Conservation (phyloP, 2,888 invertebrate genomes). For the Synanthedon tipuliformis region DNA sequence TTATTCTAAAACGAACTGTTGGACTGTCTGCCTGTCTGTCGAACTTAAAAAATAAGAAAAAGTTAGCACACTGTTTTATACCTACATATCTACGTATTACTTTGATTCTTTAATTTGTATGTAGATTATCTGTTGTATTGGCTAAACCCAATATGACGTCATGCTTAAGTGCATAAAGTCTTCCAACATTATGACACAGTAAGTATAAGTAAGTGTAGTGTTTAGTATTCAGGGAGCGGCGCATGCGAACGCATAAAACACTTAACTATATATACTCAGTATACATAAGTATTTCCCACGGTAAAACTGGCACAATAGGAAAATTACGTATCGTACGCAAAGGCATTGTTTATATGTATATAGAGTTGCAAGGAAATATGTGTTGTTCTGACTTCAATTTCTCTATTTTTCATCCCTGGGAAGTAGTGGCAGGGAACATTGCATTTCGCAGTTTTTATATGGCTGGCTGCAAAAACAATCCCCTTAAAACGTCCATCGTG, state of each 20-base stretch:
- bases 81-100: too few relatives aligned
- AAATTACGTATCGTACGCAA: conserved; percentile 33
- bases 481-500: too few relatives aligned
- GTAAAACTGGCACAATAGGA: conserved; percentile 38
- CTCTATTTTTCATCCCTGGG: neutral
- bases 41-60: too few relatives aligned
- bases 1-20: too few relatives aligned
- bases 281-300: conserved; percentile 6
- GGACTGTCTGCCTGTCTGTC: too few relatives aligned
- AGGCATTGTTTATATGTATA: conserved; percentile 10
- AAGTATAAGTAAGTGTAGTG: neutral
- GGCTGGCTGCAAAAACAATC: too few relatives aligned
- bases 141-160: too few relatives aligned
- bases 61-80: too few relatives aligned
- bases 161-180: neutral
- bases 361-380: conserved; percentile 13
- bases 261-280: neutral
- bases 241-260: neutral
- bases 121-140: too few relatives aligned
- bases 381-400: neutral
- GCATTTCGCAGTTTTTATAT: too few relatives aligned
- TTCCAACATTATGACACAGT: neutral
- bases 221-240: conserved; percentile 12
- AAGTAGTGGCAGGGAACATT: too few relatives aligned
- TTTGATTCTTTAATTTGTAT: too few relatives aligned